phyloP scores from a whole-genome alignment of 2,888 invertebrate genomes.

The Himalopsyche kuldschensis region DNA sequence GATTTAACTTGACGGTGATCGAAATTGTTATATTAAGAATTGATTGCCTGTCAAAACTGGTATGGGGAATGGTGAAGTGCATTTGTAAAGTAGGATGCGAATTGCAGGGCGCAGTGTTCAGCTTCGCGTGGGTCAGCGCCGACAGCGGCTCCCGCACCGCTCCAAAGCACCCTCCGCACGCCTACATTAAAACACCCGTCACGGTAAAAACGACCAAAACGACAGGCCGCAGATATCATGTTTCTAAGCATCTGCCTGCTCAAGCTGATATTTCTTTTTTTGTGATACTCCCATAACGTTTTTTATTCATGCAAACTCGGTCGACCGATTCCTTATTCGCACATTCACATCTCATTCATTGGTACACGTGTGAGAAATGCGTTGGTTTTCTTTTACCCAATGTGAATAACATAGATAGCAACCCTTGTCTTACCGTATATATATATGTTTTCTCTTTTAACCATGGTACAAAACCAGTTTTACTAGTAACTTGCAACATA shows the following conservation, averaged over 20 bases:
- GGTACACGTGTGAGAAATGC: background rate
- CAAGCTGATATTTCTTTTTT: background rate
- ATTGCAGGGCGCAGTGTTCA: constrained; percentile 35
- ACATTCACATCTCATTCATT: background rate
- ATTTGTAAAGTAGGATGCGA: background rate
- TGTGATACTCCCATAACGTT: background rate
- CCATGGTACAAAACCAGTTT: no score
- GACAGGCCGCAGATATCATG: background rate
- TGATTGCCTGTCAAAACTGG: background rate
- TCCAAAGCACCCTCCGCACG: constrained; percentile 38
- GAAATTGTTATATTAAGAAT: no score
- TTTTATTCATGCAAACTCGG: background rate
- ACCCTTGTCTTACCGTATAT: no score
- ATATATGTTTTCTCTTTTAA: background rate
- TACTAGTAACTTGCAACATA: no score
- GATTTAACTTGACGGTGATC: no score
- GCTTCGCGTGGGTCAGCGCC: constrained; percentile 42
- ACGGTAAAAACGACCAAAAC: constrained; percentile 29
- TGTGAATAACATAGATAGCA: background rate
- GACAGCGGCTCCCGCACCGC: constrained; percentile 45
- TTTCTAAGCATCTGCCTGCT: background rate
- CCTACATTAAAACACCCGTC: constrained; percentile 38
- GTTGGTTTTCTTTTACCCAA: background rate
- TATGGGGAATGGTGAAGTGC: background rate
- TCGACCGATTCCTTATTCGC: background rate